Base-by-base conservation (phyloP, 2,797 vertebrate genomes). In the Cossypha caffra region DNA sequence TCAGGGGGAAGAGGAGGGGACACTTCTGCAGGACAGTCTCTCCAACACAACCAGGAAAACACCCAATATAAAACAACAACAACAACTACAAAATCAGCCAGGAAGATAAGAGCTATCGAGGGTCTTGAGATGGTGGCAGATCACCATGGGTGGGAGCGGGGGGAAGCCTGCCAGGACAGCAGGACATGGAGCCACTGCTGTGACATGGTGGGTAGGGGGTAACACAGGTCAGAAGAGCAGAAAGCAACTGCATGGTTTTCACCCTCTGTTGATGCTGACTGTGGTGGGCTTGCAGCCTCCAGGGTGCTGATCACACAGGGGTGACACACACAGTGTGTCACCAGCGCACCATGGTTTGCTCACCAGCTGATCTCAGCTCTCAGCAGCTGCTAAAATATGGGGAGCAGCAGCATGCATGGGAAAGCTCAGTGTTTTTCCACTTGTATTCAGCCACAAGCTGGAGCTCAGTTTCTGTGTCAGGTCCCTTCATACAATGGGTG, bases 341-440 rank as follows among this genome's bases (percentile, higher is more conserved):
- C 26, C 55, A 26, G 5, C 2, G 15, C 4, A 1, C n/a, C 1
- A 0, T 8, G 37, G 23, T 48, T 87, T 58, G 35, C 40, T 86
- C 64, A 42, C 29, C 40, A 33, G 26, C 55, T 19, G 47, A 74
- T 50, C 48, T 88, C 79, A 74, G 76, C 57, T 63, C 78, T 63
- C 84, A 61, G 71, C 45, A 78, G 37, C 1, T 90, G 58, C 50
- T 93, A 51, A 93, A 95, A 68, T 14, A 38, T 0, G 3, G 50
- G 33, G n/a, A 72, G n/a, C 45, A 28, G 31, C 0, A 0, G 31
- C 14, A 31, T 0, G 0, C 9, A 14, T 0, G 8, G 48, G 4
- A 75, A 74, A 86, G 33, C 64, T 74, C 82, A 23, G 68, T 80
- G 72, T 11, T 74, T 92, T 96, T 84, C 74, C 68, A 47, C 59